phyloP scores from a whole-genome alignment of 2,888 invertebrate species.

The Hypolimnas misippus region DNA sequence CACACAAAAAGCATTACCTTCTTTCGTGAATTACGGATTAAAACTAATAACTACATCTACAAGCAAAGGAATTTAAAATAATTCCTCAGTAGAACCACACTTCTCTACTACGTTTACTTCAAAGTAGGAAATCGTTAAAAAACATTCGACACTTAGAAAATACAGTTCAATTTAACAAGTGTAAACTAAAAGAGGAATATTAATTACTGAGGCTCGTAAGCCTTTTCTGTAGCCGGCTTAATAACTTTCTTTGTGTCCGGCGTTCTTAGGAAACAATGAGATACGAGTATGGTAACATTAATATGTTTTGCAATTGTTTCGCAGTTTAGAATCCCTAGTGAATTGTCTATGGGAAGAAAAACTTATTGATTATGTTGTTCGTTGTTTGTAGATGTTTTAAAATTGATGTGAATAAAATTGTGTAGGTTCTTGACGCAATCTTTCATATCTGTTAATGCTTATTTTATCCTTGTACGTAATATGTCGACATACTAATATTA shows the following conservation, averaged over 20 bases:
- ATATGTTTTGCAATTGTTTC: conserved; percentile 6
- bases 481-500: too few relatives aligned
- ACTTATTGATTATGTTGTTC: background rate
- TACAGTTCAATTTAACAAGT: background rate
- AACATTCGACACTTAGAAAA: conserved; percentile 3
- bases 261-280: conserved; percentile 1
- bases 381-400: too few relatives aligned
- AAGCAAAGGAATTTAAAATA: background rate
- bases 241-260: conserved; percentile 6
- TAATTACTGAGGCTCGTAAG: background rate
- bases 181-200: background rate
- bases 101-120: background rate
- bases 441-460: too few relatives aligned
- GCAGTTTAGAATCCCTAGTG: background rate
- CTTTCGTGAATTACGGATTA: too few relatives aligned
- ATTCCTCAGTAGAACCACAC: background rate
- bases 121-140: background rate
- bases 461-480: too few relatives aligned
- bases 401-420: too few relatives aligned
- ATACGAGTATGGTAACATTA: conserved; percentile 9
- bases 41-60: too few relatives aligned
- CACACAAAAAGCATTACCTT: too few relatives aligned
- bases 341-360: conserved; percentile 4
- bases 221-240: conserved; percentile 8
- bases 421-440: too few relatives aligned